Base-by-base conservation (phyloP, 2,113 vertebrate genomes). In the Solenodon paradoxus region DNA sequence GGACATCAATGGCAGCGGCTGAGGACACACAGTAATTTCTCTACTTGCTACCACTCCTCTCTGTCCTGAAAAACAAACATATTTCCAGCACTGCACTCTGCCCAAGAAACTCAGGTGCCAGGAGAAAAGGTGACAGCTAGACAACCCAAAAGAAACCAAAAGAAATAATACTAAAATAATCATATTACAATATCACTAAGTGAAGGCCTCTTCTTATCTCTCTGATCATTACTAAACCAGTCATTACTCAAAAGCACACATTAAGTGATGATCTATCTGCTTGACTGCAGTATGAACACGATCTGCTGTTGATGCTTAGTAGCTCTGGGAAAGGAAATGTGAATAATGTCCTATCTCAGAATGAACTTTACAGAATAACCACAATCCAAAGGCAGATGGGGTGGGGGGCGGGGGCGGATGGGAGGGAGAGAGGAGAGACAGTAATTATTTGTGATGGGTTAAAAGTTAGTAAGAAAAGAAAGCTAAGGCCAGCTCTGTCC, bases 1-100 rank as follows among this genome's bases (percentile, higher is more conserved):
- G 97, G 81, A 66, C 61, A 80, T 28, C 42, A 69, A 0, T 35
- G 74, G 69, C 59, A 63, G 88, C 59, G 57, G 88, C 87, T 6
- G 0, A 82, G 90, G 35, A 90, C 5, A 40, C 22, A 35, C 0
- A 10, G 30, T 51, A 82, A 85, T 81, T 93, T 92, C 90, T 93
- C 64, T 57, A 16, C 75, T 90, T 49, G 51, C 47, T 45, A 74
- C 86, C 71, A 57, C 7, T 74, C 80, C 74, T 68, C 66, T 88
- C 78, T 63, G 45, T 49, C 80, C 80, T 59, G n/a, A 82, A 90
- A 90, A 82, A 55, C 86, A 96, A 80, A 61, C 42, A 9, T 42
- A 42, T 53, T 78, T 96, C 74, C 68, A n/a, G 55, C 35, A 16
- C 22, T 28, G 47, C 5, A 5, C 24, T 51, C 59, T 61, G 80